These are phyloP conservation scores for Silurus asotus DNA, from an alignment of 2,113 vertebrate species.

Conservation along the genomic window DNA sequence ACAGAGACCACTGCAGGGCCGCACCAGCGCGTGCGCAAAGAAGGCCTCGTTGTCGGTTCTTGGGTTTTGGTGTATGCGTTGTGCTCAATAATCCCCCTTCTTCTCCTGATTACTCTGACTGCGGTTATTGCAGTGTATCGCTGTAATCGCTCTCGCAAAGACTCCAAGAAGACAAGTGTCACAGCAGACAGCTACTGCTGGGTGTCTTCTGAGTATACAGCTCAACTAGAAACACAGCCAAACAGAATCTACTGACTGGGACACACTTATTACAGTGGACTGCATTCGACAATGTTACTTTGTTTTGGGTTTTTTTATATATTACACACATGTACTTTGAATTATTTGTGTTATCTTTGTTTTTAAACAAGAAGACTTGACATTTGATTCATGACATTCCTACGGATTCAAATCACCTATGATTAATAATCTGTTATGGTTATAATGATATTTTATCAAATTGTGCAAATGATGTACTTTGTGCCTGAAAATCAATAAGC, in stretches of 20 bases:
- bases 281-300: not conserved
- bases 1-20: constrained; percentile 50
- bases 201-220: constrained; percentile 70
- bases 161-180: constrained; percentile 62
- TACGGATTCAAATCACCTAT: not conserved
- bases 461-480: not conserved
- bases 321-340: not conserved
- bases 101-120: constrained; percentile 61
- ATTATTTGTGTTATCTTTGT: not conserved
- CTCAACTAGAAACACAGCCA: constrained; percentile 63
- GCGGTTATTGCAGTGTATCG: constrained; percentile 60
- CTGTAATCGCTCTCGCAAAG: constrained; percentile 62
- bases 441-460: not conserved
- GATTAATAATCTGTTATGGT: not conserved
- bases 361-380: not conserved
- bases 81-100: constrained; percentile 63
- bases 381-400: not conserved
- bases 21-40: constrained; percentile 4
- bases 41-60: constrained; percentile 35
- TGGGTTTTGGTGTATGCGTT: constrained; percentile 65
- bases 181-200: constrained; percentile 74
- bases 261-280: not conserved
- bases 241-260: constrained; percentile 43
- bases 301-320: not conserved
- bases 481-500: not conserved